Conservation (phyloP, 2,797 vertebrate species). For the Helicolenus hilgendorfi region DNA sequence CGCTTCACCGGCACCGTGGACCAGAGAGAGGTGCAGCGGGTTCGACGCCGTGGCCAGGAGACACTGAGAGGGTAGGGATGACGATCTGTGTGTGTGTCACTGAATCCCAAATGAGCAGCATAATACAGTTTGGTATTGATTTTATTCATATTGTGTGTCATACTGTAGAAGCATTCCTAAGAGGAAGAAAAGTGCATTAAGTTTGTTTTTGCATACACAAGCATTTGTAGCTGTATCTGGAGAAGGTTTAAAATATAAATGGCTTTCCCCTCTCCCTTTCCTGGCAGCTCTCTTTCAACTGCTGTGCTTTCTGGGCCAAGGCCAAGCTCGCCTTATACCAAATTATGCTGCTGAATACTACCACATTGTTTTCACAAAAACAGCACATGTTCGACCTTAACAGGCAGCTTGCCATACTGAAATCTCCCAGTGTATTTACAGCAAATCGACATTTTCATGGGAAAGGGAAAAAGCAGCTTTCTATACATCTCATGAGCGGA, state of each 20-base stretch:
- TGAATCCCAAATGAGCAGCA: not conserved
- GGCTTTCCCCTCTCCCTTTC: constrained; percentile 55
- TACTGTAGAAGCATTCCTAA: not conserved
- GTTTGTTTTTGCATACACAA: constrained; percentile 30
- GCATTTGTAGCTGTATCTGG: constrained; percentile 51
- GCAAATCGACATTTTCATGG: constrained; percentile 76
- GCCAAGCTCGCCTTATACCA: constrained; percentile 72
- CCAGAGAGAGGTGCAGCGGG: constrained; percentile 91
- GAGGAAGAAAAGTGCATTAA: not conserved
- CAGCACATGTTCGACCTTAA: constrained; percentile 77
- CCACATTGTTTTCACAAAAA: constrained; percentile 83
- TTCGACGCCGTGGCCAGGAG: constrained; percentile 95
- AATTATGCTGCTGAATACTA: constrained; percentile 82
- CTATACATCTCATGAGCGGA: constrained; percentile 53
- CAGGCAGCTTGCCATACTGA: constrained; percentile 47
- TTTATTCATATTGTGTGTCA: not conserved
- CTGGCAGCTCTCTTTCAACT: constrained; percentile 70
- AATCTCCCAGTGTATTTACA: constrained; percentile 58
- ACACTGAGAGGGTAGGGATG: constrained; percentile 93
- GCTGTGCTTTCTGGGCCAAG: constrained; percentile 72
- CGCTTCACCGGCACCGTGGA: constrained; percentile 88
- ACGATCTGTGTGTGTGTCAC: constrained; percentile 20
- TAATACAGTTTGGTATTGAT: not conserved
- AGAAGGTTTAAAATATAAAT: constrained; percentile 58
- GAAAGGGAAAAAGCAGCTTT: constrained; percentile 54